Evolutionary conservation across 1,140 invertebrate species (phyloP).

Genomic region (Pinna nobilis): DNA sequence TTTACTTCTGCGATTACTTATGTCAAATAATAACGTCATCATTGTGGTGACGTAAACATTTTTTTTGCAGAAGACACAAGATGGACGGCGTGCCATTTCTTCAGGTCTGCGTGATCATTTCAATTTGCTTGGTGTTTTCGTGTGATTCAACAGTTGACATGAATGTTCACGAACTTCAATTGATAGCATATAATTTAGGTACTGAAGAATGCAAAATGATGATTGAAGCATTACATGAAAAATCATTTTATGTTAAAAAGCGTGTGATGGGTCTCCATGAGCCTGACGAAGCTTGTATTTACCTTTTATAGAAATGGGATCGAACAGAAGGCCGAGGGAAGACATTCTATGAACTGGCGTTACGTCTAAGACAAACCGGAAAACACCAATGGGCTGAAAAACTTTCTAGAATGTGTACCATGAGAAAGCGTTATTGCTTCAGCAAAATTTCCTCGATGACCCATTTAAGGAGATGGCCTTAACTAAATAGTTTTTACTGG

Average conservation of each 20-base stretch:
- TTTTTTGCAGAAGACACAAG: no score
- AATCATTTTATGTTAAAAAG: conserved; percentile 32
- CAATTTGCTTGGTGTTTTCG: no score
- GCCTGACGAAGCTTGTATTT: conserved; percentile 51
- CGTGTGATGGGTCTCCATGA: conserved; percentile 26
- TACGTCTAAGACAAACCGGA: conserved; percentile 59
- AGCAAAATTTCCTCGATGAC: conserved; percentile 52
- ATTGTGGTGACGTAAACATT: no score
- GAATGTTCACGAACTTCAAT: conserved; percentile 61
- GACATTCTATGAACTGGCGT: conserved; percentile 57
- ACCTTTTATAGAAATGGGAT: conserved; percentile 55
- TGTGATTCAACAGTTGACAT: conserved; percentile 62
- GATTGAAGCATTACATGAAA: conserved; percentile 46
- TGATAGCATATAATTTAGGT: conserved; percentile 57
- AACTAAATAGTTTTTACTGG: conserved; percentile 47
- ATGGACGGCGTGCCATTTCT: no score
- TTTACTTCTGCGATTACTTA: no score
- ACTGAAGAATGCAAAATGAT: conserved; percentile 53
- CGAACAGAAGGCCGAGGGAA: conserved; percentile 49
- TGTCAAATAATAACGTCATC: no score
- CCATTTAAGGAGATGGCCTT: conserved; percentile 53
- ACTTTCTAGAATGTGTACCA: conserved; percentile 57
- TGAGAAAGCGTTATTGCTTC: conserved; percentile 52
- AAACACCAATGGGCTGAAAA: conserved; percentile 49
- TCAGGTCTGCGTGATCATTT: no score